phyloP scores from a whole-genome alignment of 2,888 invertebrate genomes.

The Xanthorhoe spadicearia region DNA sequence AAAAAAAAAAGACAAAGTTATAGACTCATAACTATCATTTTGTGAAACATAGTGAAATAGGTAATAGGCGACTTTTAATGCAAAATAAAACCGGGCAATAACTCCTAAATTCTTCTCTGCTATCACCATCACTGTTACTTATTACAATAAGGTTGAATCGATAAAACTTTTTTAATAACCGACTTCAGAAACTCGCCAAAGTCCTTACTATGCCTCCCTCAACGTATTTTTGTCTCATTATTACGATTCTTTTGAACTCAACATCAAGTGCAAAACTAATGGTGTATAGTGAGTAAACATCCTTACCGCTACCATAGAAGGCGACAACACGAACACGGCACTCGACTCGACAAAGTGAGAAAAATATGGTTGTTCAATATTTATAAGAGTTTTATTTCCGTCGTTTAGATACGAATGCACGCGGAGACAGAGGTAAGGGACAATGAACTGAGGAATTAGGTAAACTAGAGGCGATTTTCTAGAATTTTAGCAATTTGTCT shows the following conservation, averaged over 20 bases:
- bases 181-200: no score
- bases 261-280: conserved; percentile 22
- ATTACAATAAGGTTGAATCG: no score
- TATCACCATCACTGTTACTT: no score
- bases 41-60: no score
- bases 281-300: conserved; percentile 23
- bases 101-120: no score
- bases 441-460: conserved; percentile 40
- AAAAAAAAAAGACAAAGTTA: no score
- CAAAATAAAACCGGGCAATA: no score
- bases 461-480: conserved; percentile 56
- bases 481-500: no score
- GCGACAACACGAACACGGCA: conserved; percentile 59
- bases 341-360: conserved; percentile 80
- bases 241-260: conserved; percentile 13
- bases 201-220: neutral
- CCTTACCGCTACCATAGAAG: conserved; percentile 51
- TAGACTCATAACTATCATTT: no score
- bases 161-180: no score
- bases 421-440: conserved; percentile 60
- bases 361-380: conserved; percentile 84
- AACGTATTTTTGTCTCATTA: conserved; percentile 13
- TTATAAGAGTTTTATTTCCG: conserved; percentile 82
- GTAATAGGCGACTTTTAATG: no score
- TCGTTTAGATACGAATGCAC: conserved; percentile 78